A percentile compares a stretch with the other conserved stretches of the same genome.
phyloP scores from a whole-genome alignment of 2,888 invertebrate species.

The Drosophila macrothrix region DNA sequence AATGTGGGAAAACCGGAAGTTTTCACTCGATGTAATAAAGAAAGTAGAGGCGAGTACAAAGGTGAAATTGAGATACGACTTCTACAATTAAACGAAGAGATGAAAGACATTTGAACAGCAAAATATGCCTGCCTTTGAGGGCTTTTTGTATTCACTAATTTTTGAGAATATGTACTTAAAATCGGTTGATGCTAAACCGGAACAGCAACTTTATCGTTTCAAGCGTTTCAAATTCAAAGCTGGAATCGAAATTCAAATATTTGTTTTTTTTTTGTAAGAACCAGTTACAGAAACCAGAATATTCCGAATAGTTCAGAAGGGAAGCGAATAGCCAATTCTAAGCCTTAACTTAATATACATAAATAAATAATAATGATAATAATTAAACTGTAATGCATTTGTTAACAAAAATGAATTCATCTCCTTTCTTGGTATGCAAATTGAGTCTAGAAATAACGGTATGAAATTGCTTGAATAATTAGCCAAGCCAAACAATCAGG shows the following conservation, averaged over 20 bases:
- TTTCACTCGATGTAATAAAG: slow-evolving; percentile 33
- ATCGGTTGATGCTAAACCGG: neutral
- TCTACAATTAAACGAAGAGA: slow-evolving; percentile 17
- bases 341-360: neutral
- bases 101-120: slow-evolving; percentile 3
- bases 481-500: slow-evolving; percentile 26
- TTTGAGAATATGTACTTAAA: neutral
- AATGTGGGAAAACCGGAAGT: slow-evolving; percentile 48
- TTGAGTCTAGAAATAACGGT: slow-evolving; percentile 16
- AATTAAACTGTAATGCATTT: neutral
- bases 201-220: neutral
- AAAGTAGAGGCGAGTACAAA: slow-evolving; percentile 42
- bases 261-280: neutral
- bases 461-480: slow-evolving; percentile 42
- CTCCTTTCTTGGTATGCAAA: slow-evolving; percentile 22
- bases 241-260: no score
- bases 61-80: slow-evolving; percentile 26
- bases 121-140: neutral
- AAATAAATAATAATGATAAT: neutral
- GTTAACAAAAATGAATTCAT: neutral
- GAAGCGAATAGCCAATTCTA: neutral
- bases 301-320: neutral
- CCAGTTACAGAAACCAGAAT: neutral
- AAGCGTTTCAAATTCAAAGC: no score
- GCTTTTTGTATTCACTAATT: neutral